Percentiles rank a stretch among this genome's conserved stretches.
Conservation (phyloP, 2,797 vertebrate genomes). For the Phyllotis vaccarum region DNA sequence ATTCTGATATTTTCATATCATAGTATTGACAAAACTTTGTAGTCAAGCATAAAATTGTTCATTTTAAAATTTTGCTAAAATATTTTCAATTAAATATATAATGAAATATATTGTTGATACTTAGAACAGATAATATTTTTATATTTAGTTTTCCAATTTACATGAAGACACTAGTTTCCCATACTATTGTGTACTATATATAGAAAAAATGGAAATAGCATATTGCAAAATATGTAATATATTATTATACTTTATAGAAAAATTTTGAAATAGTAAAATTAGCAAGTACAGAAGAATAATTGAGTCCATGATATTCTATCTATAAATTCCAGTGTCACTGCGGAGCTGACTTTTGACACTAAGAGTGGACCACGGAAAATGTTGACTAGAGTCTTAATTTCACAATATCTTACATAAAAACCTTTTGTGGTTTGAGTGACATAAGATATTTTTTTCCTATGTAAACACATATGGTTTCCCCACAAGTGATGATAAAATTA, state of each 20-base stretch:
- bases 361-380: neutral
- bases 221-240: neutral
- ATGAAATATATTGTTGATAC: neutral
- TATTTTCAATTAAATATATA: neutral
- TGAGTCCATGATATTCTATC: neutral
- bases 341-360: neutral
- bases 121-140: neutral
- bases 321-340: neutral
- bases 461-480: neutral
- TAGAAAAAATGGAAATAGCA: neutral
- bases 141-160: neutral
- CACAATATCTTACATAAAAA: neutral
- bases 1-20: neutral
- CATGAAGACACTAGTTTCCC: neutral
- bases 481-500: rapidly evolving
- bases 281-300: neutral
- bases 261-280: neutral
- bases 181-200: neutral
- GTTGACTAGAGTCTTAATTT: neutral
- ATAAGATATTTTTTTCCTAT: too few species aligned
- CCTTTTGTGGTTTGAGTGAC: neutral
- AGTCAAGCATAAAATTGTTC: neutral
- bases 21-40: neutral
- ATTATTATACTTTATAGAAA: neutral
- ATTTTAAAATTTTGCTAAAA: neutral